These are phyloP conservation scores for Enteromius paludinosus DNA, from an alignment of 2,797 vertebrate species.

Conservation along the genomic window DNA sequence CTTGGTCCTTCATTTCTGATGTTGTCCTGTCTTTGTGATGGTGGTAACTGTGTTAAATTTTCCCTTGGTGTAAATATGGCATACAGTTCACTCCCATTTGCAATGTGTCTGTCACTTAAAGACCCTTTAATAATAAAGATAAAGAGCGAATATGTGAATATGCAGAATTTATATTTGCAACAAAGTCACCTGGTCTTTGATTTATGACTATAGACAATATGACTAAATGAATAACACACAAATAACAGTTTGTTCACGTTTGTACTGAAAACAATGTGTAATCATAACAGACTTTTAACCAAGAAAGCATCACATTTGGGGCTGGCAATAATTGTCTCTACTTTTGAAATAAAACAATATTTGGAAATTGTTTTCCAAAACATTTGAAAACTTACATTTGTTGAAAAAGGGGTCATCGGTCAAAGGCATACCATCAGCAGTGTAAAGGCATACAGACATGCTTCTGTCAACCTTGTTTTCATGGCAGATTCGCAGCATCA, in stretches of 20 bases:
- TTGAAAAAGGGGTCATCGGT: slow-evolving; percentile 75
- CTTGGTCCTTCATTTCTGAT: slow-evolving; percentile 19
- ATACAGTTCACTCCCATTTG: slow-evolving; percentile 64
- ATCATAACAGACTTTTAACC: neutral
- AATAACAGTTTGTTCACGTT: neutral
- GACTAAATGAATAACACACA: neutral
- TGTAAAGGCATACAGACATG: slow-evolving; percentile 69
- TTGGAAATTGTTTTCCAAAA: neutral
- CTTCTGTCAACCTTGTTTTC: slow-evolving; percentile 55
- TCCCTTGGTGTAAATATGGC: slow-evolving; percentile 69
- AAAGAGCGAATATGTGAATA: neutral
- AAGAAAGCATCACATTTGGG: neutral
- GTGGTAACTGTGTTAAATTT: slow-evolving; percentile 56
- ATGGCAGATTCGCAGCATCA: slow-evolving; percentile 67
- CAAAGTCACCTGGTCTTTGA: neutral
- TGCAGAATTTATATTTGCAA: neutral
- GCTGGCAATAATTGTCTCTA: neutral
- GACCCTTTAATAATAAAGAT: slow-evolving; percentile 63
- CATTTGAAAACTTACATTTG: slow-evolving; percentile 32
- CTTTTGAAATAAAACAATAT: neutral
- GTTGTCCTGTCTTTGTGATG: neutral
- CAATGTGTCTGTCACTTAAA: slow-evolving; percentile 68
- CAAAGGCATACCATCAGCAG: slow-evolving; percentile 69
- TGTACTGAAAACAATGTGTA: neutral
- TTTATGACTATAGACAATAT: neutral